phyloP scores from a whole-genome alignment of 92 coral and sea anemone genomes.

The Porites lobata region DNA sequence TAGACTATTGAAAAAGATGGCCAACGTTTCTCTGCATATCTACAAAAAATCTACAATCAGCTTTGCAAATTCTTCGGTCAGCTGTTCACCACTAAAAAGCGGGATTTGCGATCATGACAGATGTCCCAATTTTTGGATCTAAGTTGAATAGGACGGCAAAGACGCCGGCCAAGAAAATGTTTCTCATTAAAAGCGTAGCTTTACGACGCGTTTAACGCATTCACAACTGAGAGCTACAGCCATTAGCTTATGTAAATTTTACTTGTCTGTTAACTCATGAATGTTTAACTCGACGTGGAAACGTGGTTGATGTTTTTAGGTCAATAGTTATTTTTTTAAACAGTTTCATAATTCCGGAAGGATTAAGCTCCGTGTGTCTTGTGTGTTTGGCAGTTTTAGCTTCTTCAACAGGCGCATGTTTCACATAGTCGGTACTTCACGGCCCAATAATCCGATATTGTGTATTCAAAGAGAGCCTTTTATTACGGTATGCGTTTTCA shows the following conservation, averaged over 20 bases:
- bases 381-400: constrained; percentile 35
- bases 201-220: constrained; percentile 10
- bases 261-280: constrained; percentile 77
- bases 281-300: constrained; percentile 71
- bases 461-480: constrained; percentile 44
- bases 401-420: constrained; percentile 23
- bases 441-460: constrained; percentile 49
- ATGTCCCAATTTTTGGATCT: background rate
- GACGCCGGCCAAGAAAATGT: background rate
- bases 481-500: constrained; percentile 47
- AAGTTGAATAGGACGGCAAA: background rate
- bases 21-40: constrained; percentile 40
- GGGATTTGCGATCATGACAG: background rate
- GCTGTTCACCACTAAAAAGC: constrained; percentile 7
- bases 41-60: constrained; percentile 19
- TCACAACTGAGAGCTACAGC: constrained; percentile 37
- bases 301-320: constrained; percentile 59
- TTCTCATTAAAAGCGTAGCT: background rate
- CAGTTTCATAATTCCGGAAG: constrained; percentile 77
- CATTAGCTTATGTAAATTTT: constrained; percentile 90
- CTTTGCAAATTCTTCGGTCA: constrained; percentile 13
- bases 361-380: constrained; percentile 41
- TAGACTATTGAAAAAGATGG: constrained; percentile 70
- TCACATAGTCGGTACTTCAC: constrained; percentile 52
- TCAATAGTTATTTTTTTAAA: constrained; percentile 73